Conservation (phyloP, 1,140 invertebrate genomes). For the Anthonomus grandis region DNA sequence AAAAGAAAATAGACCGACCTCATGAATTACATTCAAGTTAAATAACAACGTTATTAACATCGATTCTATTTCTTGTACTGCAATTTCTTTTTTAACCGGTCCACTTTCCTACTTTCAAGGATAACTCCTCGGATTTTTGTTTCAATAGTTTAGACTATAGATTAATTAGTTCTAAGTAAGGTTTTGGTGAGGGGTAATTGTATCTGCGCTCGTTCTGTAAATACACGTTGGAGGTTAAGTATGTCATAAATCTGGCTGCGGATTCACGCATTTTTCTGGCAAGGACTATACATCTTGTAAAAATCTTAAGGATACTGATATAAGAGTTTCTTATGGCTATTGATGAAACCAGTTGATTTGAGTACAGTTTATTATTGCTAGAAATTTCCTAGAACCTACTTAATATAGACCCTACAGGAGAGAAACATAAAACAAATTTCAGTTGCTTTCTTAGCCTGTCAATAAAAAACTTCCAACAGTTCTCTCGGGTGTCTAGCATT, state of each 20-base stretch:
- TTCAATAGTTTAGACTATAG: constrained; percentile 84
- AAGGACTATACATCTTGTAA: constrained; percentile 77
- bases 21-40: too few species aligned
- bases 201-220: constrained; percentile 86
- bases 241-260: constrained; percentile 90
- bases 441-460: constrained; percentile 87
- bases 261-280: constrained; percentile 65
- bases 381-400: constrained; percentile 92
- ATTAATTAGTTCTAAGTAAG: constrained; percentile 93
- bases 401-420: constrained; percentile 88
- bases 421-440: constrained; percentile 92
- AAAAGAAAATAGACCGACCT: too few species aligned
- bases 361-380: constrained; percentile 91
- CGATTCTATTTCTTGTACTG: constrained; percentile 90
- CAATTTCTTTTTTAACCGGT: constrained; percentile 90
- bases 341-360: constrained; percentile 98
- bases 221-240: constrained; percentile 80
- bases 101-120: constrained; percentile 81
- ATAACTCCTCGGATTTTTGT: constrained; percentile 77
- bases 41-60: too few species aligned
- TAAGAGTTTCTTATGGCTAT: constrained; percentile 95
- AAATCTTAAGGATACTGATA: constrained; percentile 88
- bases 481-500: constrained; percentile 85
- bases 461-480: constrained; percentile 97
- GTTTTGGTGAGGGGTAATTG: constrained; percentile 97